Base-by-base conservation (phyloP, 1,140 invertebrate species). In the Mya arenaria region DNA sequence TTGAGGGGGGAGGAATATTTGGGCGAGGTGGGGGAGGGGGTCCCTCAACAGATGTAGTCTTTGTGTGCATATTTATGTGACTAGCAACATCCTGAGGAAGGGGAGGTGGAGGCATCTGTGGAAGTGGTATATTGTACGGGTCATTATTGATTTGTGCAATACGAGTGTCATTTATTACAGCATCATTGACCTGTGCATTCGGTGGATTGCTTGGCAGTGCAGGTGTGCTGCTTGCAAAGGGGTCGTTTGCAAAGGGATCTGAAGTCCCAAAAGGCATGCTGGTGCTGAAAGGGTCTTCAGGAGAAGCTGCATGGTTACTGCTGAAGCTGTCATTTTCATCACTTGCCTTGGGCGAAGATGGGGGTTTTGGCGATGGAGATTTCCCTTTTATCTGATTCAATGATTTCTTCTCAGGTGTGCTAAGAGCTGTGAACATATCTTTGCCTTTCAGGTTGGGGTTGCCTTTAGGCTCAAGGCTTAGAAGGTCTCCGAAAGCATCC, bases 91-190 rank as follows among this genome's bases (percentile, higher is more conserved):
- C 55, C 37, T 60, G 36, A 32, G 88, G 87, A 39, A 88, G 83
- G 15, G 89, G 89, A 15, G 89, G 89, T n/a, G 89, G 90, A 62
- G 90, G 89, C 39, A 83, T 87, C 39, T 85, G 82, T 23, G 89
- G 90, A 13, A 87, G 89, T 23, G 89, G 89, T 55, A 89, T 56
- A 82, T 86, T 73, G 87, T 86, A 89, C 44, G 85, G 71, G 65
- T 85, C 85, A 84, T 81, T 71, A 44, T 66, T 63, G 68, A 52
- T 23, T 37, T 37, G 39, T 68, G 32, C 44, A 56, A 58, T 32
- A n/a, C 32, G 15, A 23, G n/a, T 55, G 34, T n/a, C 63, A 13
- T 10, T 28, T 36, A 37, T 34, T 41, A 44, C 19, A 60, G 71
- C 48, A 41, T 68, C 34, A 23, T 63, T 25, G 69, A 30, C 55